These are phyloP conservation scores for Sipha flava DNA, from an alignment of 1,140 invertebrate genomes.

Conservation along the genomic window DNA sequence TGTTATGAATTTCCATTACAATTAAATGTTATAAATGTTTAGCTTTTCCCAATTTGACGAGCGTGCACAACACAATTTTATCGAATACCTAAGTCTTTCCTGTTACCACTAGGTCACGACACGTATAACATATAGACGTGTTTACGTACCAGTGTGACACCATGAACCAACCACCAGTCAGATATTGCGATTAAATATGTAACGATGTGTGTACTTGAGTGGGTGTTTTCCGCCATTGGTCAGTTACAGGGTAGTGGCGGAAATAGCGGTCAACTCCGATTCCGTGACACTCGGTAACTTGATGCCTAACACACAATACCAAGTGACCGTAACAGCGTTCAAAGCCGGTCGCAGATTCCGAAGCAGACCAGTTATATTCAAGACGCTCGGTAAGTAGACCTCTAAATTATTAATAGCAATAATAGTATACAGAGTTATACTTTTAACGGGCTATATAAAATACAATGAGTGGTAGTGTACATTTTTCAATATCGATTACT, in stretches of 20 bases:
- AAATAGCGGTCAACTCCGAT: constrained; percentile 74
- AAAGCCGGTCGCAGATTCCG: constrained; percentile 66
- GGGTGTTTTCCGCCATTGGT: constrained; percentile 6
- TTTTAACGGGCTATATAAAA: no score
- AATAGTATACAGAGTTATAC: no score
- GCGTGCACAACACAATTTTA: neutral
- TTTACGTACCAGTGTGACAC: neutral
- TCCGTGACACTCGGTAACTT: constrained; percentile 69
- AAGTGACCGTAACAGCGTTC: constrained; percentile 69
- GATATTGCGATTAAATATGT: constrained; percentile 5
- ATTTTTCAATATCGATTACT: no score
- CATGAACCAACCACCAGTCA: neutral
- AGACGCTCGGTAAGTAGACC: constrained; percentile 63
- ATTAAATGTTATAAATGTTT: no score
- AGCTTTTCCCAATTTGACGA: no score
- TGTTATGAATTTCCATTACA: no score
- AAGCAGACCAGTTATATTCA: constrained; percentile 75
- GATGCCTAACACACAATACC: constrained; percentile 75
- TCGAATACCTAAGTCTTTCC: neutral
- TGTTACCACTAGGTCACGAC: neutral
- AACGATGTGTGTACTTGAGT: constrained; percentile 1
- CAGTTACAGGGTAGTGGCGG: constrained; percentile 84
- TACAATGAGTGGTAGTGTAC: no score
- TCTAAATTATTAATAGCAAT: no score
- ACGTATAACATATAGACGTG: neutral